These are phyloP conservation scores for Teleopsis dalmanni DNA, from an alignment of 1,140 invertebrate species.

Conservation along the genomic window DNA sequence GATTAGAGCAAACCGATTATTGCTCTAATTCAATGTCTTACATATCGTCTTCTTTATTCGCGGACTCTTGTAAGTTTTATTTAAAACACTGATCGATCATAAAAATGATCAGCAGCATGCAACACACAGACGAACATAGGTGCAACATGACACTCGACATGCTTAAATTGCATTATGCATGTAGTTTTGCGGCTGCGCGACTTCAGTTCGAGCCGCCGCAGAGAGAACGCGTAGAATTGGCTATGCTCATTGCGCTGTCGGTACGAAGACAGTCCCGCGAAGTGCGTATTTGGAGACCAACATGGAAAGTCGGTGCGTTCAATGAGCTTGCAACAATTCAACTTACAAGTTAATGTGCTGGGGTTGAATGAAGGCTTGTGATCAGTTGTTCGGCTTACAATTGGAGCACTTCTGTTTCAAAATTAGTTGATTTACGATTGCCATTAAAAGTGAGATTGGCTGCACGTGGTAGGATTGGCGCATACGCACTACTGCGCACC, in stretches of 20 bases:
- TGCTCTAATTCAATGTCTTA: constrained; percentile 1
- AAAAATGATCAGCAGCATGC: constrained; percentile 14
- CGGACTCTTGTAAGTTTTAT: constrained; percentile 7
- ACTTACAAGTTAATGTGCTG: not conserved
- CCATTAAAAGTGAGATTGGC: constrained; percentile 15
- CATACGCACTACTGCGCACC: not conserved
- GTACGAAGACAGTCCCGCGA: not conserved
- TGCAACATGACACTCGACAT: constrained; percentile 6
- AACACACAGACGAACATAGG: too few relatives aligned
- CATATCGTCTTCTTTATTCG: not conserved
- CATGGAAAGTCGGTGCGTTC: constrained; percentile 1
- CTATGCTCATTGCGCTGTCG: not conserved
- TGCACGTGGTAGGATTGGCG: constrained; percentile 6
- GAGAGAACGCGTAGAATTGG: not conserved
- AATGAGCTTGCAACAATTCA: not conserved
- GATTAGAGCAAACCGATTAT: too few relatives aligned
- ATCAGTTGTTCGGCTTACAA: constrained; percentile 11
- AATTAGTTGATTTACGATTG: constrained; percentile 17
- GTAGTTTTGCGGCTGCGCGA: not conserved
- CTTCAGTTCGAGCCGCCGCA: not conserved
- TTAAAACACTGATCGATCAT: constrained; percentile 20
- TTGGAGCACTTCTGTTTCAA: constrained; percentile 17
- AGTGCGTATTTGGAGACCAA: not conserved
- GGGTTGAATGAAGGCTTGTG: not conserved
- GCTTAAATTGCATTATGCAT: not conserved